These are phyloP conservation scores for Patiria pectinifera DNA, from an alignment of 53 echinoderm and acorn worm genomes.

Conservation along the genomic window DNA sequence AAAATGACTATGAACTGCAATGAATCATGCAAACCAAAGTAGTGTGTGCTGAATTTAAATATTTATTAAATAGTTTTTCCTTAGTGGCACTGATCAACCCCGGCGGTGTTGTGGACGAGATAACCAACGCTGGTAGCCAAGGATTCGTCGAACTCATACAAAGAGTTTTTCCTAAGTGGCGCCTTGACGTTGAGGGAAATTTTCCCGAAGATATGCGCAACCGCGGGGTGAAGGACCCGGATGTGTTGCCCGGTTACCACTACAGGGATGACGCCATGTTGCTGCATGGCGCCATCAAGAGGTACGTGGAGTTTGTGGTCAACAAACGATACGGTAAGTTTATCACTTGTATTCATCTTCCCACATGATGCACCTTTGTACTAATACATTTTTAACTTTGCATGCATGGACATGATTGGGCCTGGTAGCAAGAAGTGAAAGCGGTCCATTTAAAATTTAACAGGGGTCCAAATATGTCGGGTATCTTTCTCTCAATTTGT, in stretches of 20 bases:
- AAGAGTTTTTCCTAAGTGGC: constrained; percentile 43
- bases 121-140: constrained; percentile 9
- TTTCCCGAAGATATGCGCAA: constrained; percentile 52
- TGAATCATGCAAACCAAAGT: too few relatives aligned
- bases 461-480: too few relatives aligned
- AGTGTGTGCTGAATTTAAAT: too few relatives aligned
- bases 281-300: constrained; percentile 70
- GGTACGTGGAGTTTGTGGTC: constrained; percentile 78
- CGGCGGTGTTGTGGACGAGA: constrained; percentile 47
- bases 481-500: too few relatives aligned
- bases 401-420: too few relatives aligned
- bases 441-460: too few relatives aligned
- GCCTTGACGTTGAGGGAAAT: constrained; percentile 61
- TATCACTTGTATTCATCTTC: neutral
- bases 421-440: too few relatives aligned
- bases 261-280: constrained; percentile 68
- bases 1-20: too few relatives aligned
- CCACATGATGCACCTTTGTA: neutral
- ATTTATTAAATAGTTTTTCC: neutral
- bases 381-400: too few relatives aligned
- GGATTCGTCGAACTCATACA: constrained; percentile 32
- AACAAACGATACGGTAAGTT: constrained; percentile 75
- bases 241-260: constrained; percentile 60
- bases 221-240: constrained; percentile 59
- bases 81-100: constrained; percentile 21